A percentile compares a stretch with the other conserved stretches of the same genome.
These are phyloP conservation scores for Bombyx mori DNA, from an alignment of 1,140 invertebrate species.

Conservation along the genomic window DNA sequence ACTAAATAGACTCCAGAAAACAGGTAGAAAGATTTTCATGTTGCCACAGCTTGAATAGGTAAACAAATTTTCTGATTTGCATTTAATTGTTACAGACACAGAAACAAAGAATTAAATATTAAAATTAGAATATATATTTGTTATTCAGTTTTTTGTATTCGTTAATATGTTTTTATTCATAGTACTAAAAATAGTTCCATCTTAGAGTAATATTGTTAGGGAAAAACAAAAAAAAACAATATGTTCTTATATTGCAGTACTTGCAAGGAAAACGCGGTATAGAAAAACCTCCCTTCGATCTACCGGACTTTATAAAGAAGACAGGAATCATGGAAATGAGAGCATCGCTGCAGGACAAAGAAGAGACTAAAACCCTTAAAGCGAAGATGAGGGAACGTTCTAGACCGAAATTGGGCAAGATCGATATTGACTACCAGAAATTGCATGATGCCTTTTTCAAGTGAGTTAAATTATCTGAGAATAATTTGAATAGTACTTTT, in stretches of 20 bases:
- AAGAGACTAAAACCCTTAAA: conserved; percentile 97
- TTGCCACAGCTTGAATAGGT: no score
- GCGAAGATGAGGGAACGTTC: conserved; percentile 98
- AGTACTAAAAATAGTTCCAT: background rate
- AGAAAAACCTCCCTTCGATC: conserved; percentile 98
- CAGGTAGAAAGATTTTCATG: no score
- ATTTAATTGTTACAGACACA: no score
- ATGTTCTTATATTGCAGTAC: conserved; percentile 42
- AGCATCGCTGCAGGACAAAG: conserved; percentile 97
- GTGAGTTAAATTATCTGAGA: conserved; percentile 45
- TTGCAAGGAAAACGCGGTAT: conserved; percentile 97
- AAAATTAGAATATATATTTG: no score
- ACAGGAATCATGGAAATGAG: conserved; percentile 99
- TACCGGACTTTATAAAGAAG: conserved; percentile 98
- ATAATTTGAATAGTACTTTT: no score
- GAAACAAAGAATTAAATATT: no score
- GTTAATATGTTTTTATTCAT: background rate
- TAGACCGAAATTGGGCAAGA: conserved; percentile 98
- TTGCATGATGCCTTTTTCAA: conserved; percentile 99
- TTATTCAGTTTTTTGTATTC: no score
- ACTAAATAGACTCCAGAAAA: no score
- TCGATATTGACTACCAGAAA: conserved; percentile 99
- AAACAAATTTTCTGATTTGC: no score
- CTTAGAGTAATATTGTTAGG: background rate
- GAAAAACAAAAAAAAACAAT: background rate